phyloP scores from a whole-genome alignment of 2,113 vertebrate species.

The Synodontis membranacea region DNA sequence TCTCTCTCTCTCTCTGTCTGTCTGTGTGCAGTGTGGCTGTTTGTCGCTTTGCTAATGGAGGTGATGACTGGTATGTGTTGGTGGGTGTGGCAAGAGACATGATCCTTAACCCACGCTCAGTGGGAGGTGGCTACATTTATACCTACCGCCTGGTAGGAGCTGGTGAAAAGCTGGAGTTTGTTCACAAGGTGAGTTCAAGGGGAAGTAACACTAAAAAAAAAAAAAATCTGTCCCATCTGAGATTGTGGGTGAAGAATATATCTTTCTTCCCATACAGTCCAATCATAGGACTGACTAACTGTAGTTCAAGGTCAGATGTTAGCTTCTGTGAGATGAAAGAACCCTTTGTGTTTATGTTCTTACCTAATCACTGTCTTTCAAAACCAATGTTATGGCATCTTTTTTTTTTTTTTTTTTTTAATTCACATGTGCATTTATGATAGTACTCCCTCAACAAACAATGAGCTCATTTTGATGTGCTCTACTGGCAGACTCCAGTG shows the following conservation, averaged over 20 bases:
- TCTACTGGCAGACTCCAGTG: conserved; percentile 82
- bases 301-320: neutral
- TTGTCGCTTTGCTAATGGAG: conserved; percentile 87
- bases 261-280: neutral
- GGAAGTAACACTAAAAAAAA: neutral
- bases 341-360: neutral
- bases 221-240: neutral
- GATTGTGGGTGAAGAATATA: neutral
- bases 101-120: conserved; percentile 92
- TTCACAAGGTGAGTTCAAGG: conserved; percentile 87
- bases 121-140: conserved; percentile 91
- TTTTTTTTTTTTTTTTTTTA: neutral
- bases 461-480: neutral
- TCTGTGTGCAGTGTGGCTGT: conserved; percentile 81
- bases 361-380: neutral
- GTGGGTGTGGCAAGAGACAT: conserved; percentile 96
- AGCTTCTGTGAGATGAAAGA: neutral
- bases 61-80: conserved; percentile 95
- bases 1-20: neutral
- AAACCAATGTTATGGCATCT: too few species aligned
- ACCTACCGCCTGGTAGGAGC: conserved; percentile 87
- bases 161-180: conserved; percentile 94
- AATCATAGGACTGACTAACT: conserved; percentile 1
- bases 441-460: neutral
- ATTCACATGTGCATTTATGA: neutral